Base-by-base conservation (phyloP, 1,140 invertebrate species). In the Gonioctena quinquepunctata region DNA sequence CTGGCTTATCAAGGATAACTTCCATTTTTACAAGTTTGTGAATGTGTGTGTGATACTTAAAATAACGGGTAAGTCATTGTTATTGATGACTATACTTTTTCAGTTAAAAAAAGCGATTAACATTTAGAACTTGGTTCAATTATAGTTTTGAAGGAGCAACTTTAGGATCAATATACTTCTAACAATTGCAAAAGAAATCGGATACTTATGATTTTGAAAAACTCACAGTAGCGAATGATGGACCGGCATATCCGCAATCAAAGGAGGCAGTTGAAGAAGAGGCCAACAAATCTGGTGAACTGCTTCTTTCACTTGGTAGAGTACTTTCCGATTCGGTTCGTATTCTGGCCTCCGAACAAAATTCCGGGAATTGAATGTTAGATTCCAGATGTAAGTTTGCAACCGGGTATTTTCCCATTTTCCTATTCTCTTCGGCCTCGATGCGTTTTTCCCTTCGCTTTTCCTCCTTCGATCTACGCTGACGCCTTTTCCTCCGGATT, bases 371-470 rank as follows among this genome's bases (percentile, higher is more conserved):
- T 76, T 93, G 90, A 76, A 84, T 81, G 13, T 83, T 81, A 1
- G 89, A 92, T 64, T 87, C 87, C 23, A 90, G 85, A 73, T 88
- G 86, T 5, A 91, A 86, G 63, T 86, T 85, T 42, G 87, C 86
- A 16, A 80, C 79, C 25, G 85, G 85, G 72, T 88, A 87, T 78
- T 86, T 88, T 50, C 91, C 92, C 85, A 91, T 88, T 75, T 86
- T 87, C 60, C 87, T 88, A 71, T 91, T 91, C 79, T 93, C 91
- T 71, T 91, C 88, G 69, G 89, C 88, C 16, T 87, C 88, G 42
- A 93, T 93, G 49, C 89, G 87, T 69, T 87, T 90, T 71, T 94
- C 92, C 18, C 90, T 84, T 56, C 87, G 87, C 52, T 86, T 88
- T 79, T 96, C 93, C 22, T 93, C 90, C 11, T 88, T 84, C 42